Evolutionary conservation across 1,140 invertebrate genomes (phyloP).

Genomic region (Drosophila arawakana): DNA sequence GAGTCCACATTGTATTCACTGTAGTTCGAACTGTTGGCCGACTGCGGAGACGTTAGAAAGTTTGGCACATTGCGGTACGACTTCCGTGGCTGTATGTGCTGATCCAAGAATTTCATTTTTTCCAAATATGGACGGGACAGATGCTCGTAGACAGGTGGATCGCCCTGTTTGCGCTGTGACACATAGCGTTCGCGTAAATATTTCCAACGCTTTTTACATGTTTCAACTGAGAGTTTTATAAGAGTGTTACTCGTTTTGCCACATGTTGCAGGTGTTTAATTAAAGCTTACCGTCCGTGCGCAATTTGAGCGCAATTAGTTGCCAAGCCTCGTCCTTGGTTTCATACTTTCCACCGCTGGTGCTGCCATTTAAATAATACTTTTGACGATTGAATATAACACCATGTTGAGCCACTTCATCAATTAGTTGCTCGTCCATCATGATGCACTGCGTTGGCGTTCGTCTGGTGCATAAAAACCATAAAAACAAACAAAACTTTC

Average conservation of each 20-base stretch:
- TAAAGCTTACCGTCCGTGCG: slow-evolving; percentile 76
- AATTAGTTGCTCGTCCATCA: slow-evolving; percentile 84
- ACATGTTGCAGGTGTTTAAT: slow-evolving; percentile 5
- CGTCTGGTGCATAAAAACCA: not conserved
- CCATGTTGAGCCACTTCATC: slow-evolving; percentile 82
- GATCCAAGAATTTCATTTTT: slow-evolving; percentile 84
- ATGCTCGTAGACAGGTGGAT: slow-evolving; percentile 82
- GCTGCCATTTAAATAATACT: slow-evolving; percentile 80
- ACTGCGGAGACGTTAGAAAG: slow-evolving; percentile 79
- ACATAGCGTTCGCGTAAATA: slow-evolving; percentile 83
- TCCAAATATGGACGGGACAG: slow-evolving; percentile 81
- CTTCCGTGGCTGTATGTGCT: slow-evolving; percentile 81
- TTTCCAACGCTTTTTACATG: slow-evolving; percentile 84
- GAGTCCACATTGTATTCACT: slow-evolving; percentile 81
- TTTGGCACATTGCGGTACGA: slow-evolving; percentile 81
- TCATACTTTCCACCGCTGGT: slow-evolving; percentile 76
- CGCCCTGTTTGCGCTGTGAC: slow-evolving; percentile 80
- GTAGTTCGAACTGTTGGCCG: slow-evolving; percentile 77
- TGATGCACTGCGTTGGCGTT: slow-evolving; percentile 51
- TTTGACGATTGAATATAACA: slow-evolving; percentile 83
- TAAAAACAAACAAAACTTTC: slow-evolving; percentile 27
- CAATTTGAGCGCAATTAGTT: slow-evolving; percentile 74
- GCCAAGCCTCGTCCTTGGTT: slow-evolving; percentile 83
- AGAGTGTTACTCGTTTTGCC: not conserved
- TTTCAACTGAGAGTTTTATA: slow-evolving; percentile 66